Evolutionary conservation across 2,888 invertebrate genomes (phyloP).

Genomic region (Hirtodrosophila histrioides): DNA sequence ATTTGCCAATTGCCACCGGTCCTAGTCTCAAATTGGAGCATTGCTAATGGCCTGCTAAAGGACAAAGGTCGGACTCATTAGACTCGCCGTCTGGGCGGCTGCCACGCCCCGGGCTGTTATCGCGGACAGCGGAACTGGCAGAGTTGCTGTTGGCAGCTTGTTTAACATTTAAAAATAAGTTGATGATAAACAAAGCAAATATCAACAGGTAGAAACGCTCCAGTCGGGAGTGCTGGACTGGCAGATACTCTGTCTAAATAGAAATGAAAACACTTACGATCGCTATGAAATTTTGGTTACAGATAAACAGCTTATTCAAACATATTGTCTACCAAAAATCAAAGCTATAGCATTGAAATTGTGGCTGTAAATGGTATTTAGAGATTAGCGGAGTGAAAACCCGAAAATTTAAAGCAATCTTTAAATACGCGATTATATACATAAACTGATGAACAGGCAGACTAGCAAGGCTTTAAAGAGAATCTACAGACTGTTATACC

Average conservation of each 20-base stretch:
- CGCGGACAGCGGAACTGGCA: conserved; percentile 33
- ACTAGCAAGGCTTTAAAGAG: too few species aligned
- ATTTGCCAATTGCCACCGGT: conserved; percentile 67
- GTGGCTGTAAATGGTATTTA: too few species aligned
- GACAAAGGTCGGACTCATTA: conserved; percentile 66
- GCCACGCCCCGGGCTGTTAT: conserved; percentile 39
- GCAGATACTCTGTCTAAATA: background rate
- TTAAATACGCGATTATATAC: too few species aligned
- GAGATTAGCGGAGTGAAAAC: too few species aligned
- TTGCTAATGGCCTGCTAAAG: conserved; percentile 52
- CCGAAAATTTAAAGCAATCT: too few species aligned
- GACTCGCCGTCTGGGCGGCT: conserved; percentile 8
- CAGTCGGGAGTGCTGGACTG: background rate
- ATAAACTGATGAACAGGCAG: too few species aligned
- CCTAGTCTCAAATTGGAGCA: conserved; percentile 63
- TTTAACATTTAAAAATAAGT: conserved; percentile 59
- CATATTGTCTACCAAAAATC: too few species aligned
- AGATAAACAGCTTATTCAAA: too few species aligned
- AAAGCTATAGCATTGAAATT: too few species aligned
- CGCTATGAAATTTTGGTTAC: too few species aligned
- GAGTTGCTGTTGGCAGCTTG: conserved; percentile 49
- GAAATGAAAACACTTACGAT: too few species aligned
- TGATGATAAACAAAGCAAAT: conserved; percentile 31
- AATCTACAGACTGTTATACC: too few species aligned
- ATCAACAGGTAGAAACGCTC: conserved; percentile 10